phyloP scores from a whole-genome alignment of 1,140 invertebrate genomes.

The Chrysomallon squamiferum region DNA sequence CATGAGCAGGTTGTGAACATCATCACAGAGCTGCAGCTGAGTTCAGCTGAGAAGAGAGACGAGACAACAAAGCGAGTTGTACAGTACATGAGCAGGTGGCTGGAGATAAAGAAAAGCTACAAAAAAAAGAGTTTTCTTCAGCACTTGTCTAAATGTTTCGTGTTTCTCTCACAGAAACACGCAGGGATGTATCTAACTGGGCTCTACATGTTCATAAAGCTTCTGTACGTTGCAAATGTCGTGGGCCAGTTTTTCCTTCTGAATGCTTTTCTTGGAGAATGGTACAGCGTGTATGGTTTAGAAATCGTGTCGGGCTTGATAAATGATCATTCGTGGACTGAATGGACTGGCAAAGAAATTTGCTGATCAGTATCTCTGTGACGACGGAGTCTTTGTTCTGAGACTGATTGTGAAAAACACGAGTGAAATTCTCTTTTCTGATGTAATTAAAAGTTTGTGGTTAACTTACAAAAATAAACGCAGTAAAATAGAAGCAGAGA shows the following conservation, averaged over 20 bases:
- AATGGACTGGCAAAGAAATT: no score
- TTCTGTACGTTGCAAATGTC: slow-evolving; percentile 50
- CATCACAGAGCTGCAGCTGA: no score
- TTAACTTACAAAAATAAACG: no score
- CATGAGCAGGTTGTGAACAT: no score
- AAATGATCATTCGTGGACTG: slow-evolving; percentile 33
- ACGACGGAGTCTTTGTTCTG: no score
- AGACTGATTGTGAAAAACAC: no score
- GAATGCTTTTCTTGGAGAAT: slow-evolving; percentile 46
- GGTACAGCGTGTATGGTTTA: slow-evolving; percentile 22
- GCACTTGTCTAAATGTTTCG: slow-evolving; percentile 35
- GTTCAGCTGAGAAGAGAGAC: slow-evolving; percentile 45
- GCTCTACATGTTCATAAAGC: slow-evolving; percentile 59
- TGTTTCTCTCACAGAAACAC: slow-evolving; percentile 55
- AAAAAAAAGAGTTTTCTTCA: slow-evolving; percentile 47
- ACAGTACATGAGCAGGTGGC: slow-evolving; percentile 50
- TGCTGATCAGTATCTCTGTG: no score
- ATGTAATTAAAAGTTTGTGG: no score
- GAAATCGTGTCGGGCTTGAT: slow-evolving; percentile 22
- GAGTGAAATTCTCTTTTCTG: no score
- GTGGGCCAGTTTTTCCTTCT: slow-evolving; percentile 50
- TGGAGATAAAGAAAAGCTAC: slow-evolving; percentile 46
- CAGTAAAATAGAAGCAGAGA: no score
- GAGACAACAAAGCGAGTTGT: slow-evolving; percentile 46
- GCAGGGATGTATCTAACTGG: slow-evolving; percentile 65